A percentile compares a stretch with the other conserved stretches of the same genome.
phyloP scores from a whole-genome alignment of 2,888 invertebrate species.

The Nomada fabriciana region DNA sequence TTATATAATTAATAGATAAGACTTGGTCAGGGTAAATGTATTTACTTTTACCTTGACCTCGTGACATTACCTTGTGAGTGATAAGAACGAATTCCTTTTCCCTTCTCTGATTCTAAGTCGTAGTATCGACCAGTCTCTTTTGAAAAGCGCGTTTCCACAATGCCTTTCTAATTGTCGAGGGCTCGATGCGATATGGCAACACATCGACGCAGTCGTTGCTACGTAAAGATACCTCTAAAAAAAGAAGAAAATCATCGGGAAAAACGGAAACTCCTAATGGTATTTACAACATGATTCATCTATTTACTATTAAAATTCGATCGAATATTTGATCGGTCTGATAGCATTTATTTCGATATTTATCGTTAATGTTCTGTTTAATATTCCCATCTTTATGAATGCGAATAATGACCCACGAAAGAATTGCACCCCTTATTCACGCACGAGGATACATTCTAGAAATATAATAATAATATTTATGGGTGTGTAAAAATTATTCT shows the following conservation, averaged over 20 bases:
- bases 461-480: no score
- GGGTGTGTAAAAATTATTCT: no score
- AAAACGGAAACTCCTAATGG: background rate
- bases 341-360: no score
- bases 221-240: background rate
- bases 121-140: constrained; percentile 55
- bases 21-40: constrained; percentile 40
- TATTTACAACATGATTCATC: background rate
- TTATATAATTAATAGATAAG: constrained; percentile 27
- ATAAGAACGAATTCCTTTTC: constrained; percentile 61
- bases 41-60: constrained; percentile 61
- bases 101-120: constrained; percentile 63
- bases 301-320: no score
- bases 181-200: constrained; percentile 43
- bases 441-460: no score
- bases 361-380: no score
- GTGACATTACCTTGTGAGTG: constrained; percentile 59
- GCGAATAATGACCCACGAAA: no score
- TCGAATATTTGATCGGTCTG: no score
- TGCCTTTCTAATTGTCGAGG: constrained; percentile 73
- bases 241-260: background rate
- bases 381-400: no score
- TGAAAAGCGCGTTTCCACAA: constrained; percentile 69
- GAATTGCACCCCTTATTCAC: no score
- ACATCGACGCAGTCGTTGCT: constrained; percentile 21